Conservation (phyloP, 2,888 invertebrate species). For the Druceiella hillmani region DNA sequence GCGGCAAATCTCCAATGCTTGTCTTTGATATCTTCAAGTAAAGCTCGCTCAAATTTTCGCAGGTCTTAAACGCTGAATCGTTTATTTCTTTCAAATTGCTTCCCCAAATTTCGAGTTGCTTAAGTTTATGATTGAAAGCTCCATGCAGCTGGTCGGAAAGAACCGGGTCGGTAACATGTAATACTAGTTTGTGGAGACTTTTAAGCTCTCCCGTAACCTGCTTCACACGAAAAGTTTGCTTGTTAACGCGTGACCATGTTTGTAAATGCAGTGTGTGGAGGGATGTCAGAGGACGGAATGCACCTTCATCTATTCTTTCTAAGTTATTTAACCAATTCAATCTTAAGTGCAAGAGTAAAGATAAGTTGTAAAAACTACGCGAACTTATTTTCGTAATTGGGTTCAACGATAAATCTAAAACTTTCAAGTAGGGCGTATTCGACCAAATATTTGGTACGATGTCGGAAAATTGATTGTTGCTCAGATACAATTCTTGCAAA, state of each 20-base stretch:
- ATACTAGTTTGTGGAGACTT: slow-evolving; percentile 66
- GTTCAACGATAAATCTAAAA: slow-evolving; percentile 76
- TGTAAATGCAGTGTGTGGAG: slow-evolving; percentile 66
- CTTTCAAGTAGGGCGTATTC: slow-evolving; percentile 64
- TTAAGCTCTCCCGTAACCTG: slow-evolving; percentile 66
- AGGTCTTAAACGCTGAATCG: slow-evolving; percentile 71
- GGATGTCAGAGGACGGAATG: slow-evolving; percentile 65
- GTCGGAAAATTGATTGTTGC: slow-evolving; percentile 69
- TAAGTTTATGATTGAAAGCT: slow-evolving; percentile 71
- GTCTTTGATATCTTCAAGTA: slow-evolving; percentile 73
- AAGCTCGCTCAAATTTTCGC: slow-evolving; percentile 70
- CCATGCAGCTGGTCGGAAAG: slow-evolving; percentile 73
- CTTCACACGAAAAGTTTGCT: slow-evolving; percentile 61
- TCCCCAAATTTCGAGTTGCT: slow-evolving; percentile 77
- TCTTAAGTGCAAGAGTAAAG: slow-evolving; percentile 67
- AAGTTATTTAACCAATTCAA: slow-evolving; percentile 68
- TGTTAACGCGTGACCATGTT: slow-evolving; percentile 70
- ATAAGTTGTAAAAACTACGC: slow-evolving; percentile 66
- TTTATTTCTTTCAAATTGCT: slow-evolving; percentile 65
- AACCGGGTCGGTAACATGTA: slow-evolving; percentile 68
- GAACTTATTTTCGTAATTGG: slow-evolving; percentile 69
- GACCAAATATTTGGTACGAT: slow-evolving; percentile 72
- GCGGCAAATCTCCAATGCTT: slow-evolving; percentile 71
- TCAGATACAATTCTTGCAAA: slow-evolving; percentile 68
- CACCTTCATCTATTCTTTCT: slow-evolving; percentile 68